These are phyloP conservation scores for Drosophila sulfurigaster DNA, from an alignment of 1,140 invertebrate genomes.

Conservation along the genomic window DNA sequence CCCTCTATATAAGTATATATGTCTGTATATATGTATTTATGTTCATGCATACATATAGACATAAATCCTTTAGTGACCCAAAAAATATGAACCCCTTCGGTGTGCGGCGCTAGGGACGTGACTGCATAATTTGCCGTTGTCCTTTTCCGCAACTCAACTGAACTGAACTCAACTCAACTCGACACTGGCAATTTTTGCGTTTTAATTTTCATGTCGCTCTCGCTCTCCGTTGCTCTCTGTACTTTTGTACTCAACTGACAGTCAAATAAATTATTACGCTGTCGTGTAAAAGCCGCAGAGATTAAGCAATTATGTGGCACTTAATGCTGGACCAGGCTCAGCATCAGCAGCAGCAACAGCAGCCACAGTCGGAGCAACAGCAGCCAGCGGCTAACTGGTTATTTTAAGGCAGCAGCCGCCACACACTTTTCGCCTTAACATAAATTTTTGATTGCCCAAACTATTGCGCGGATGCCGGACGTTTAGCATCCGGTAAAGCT, in stretches of 20 bases:
- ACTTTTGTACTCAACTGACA: slow-evolving; percentile 48
- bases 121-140: slow-evolving; percentile 80
- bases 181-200: slow-evolving; percentile 58
- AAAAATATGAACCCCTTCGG: slow-evolving; percentile 62
- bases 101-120: slow-evolving; percentile 55
- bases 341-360: slow-evolving; percentile 23
- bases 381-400: slow-evolving; percentile 6
- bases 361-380: slow-evolving; percentile 1
- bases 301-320: slow-evolving; percentile 83
- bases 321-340: slow-evolving; percentile 68
- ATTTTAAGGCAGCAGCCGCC: slow-evolving; percentile 48
- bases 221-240: slow-evolving; percentile 15
- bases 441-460: slow-evolving; percentile 51
- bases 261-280: slow-evolving; percentile 83
- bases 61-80: slow-evolving; percentile 69
- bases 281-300: slow-evolving; percentile 82
- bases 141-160: slow-evolving; percentile 46
- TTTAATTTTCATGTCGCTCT: slow-evolving; percentile 71
- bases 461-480: background rate
- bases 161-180: slow-evolving; percentile 26
- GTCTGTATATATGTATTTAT: background rate
- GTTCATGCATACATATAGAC: slow-evolving; percentile 44
- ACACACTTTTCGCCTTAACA: slow-evolving; percentile 22
- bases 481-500: background rate
- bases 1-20: background rate